A percentile compares a stretch with the other conserved stretches of the same genome.
These are phyloP conservation scores for Apodemus agrarius DNA, from an alignment of 2,797 vertebrate genomes.

Conservation along the genomic window DNA sequence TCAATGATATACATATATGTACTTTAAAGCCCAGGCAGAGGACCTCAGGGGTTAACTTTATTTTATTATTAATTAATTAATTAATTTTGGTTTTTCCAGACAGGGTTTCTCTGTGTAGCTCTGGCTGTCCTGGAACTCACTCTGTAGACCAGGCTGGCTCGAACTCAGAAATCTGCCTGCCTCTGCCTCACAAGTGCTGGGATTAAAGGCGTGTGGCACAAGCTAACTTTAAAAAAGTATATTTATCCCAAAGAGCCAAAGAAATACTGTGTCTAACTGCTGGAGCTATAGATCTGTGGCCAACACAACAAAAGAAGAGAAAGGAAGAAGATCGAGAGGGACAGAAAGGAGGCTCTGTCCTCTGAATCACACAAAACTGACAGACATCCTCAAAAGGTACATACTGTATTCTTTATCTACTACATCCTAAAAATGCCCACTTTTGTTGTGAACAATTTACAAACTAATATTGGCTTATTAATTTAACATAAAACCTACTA, in stretches of 20 bases:
- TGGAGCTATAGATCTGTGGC: background rate
- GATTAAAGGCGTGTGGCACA: no score
- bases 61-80: no score
- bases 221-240: background rate
- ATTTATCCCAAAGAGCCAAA: conserved; percentile 49
- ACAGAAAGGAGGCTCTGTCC: background rate
- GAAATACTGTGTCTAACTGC: conserved; percentile 30
- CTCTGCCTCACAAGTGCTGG: no score
- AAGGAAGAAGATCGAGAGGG: background rate
- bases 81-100: no score
- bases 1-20: background rate
- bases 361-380: conserved; percentile 33
- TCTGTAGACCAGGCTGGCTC: no score
- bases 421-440: conserved; percentile 36
- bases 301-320: background rate
- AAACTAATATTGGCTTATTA: conserved; percentile 3
- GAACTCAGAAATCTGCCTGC: no score
- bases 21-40: conserved; percentile 24
- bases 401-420: background rate
- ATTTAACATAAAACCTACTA: conserved; percentile 8
- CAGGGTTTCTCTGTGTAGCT: no score
- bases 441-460: conserved; percentile 43
- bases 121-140: no score
- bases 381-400: conserved; percentile 51
- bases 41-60: background rate